Base-by-base conservation (phyloP, 1,140 invertebrate species). In the Lepidurus packardi region DNA sequence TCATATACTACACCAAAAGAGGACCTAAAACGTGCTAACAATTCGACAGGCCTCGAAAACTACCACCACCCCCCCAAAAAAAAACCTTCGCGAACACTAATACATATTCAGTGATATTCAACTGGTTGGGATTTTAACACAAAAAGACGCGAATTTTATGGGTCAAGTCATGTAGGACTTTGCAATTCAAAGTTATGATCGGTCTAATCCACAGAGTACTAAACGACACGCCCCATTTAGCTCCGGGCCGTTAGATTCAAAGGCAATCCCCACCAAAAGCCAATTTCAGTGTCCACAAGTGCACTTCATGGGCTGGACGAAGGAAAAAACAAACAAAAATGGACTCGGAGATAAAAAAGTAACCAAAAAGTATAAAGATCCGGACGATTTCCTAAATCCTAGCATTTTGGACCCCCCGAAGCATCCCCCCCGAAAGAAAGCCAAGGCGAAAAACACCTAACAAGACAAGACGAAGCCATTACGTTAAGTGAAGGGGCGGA, bases 401-500 rank as follows among this genome's bases (percentile, higher is more conserved):
- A n/a, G 53, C 21, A 65, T 65, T 65, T 65, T 13, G 21, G n/a
- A 65, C 4, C 13, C 5, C 53, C 6, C 53, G 10, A 65, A 9
- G 4, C 16, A n/a, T 65, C 21, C 8, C 21, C 21, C 53, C 53
- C 21, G 0, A 7, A 65, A 16, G 5, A 21, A 21, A 65, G 1
- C 7, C 7, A 65, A 16, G 13, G 10, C 8, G 21, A 21, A 8
- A n/a, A 16, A 65, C 53, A 65, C 13, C 9, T 65, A 65, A 21
- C 53, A 65, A 65, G n/a, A 65, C 53, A 65, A 65, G 53, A 65
- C 53, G 53, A 65, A 21, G 21, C 53, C 53, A 65, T 65, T 65
- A 65, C 53, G 53, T 21, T 65, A 65, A 65, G 53, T 65, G 21
- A 65, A 65, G 53, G 13, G 53, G 53, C 53, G 8, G 53, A 16